These are phyloP conservation scores for Hemistola chrysoprasaria DNA, from an alignment of 2,888 invertebrate species.

Conservation along the genomic window DNA sequence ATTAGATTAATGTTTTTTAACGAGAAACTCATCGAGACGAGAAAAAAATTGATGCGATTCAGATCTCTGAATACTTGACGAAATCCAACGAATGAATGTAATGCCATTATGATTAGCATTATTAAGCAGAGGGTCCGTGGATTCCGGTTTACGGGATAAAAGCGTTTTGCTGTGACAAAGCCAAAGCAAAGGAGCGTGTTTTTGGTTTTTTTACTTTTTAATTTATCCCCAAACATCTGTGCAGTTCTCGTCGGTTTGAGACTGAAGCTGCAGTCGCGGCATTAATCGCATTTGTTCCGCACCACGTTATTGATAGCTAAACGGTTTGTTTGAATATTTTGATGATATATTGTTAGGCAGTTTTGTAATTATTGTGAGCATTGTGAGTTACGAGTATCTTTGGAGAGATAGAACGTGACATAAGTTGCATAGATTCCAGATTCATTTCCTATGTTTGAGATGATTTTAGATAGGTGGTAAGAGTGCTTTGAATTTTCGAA, in stretches of 20 bases:
- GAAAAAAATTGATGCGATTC: conserved; percentile 63
- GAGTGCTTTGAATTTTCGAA: too few species aligned
- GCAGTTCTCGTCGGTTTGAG: conserved; percentile 45
- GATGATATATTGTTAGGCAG: conserved; percentile 47
- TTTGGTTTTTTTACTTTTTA: conserved; percentile 54
- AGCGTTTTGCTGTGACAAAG: conserved; percentile 71
- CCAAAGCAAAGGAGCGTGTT: conserved; percentile 46
- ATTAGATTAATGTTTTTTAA: conserved; percentile 63
- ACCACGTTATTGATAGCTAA: conserved; percentile 70
- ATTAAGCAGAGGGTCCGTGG: conserved; percentile 69
- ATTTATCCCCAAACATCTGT: conserved; percentile 71
- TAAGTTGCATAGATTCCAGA: too few species aligned
- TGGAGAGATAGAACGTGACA: too few species aligned
- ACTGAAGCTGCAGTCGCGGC: conserved; percentile 44
- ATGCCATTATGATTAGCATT: conserved; percentile 81
- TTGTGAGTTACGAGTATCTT: conserved; percentile 1
- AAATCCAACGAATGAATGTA: conserved; percentile 77
- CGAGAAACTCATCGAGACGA: conserved; percentile 57
- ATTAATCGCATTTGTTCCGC: conserved; percentile 78
- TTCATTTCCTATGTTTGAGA: too few species aligned
- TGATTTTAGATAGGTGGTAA: too few species aligned
- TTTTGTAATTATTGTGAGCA: conserved; percentile 22
- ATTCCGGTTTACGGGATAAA: conserved; percentile 78
- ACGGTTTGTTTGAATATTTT: conserved; percentile 74
- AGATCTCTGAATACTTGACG: conserved; percentile 69